phyloP scores from a whole-genome alignment of 2,888 invertebrate genomes.

The Nephrocerus scutellatus region DNA sequence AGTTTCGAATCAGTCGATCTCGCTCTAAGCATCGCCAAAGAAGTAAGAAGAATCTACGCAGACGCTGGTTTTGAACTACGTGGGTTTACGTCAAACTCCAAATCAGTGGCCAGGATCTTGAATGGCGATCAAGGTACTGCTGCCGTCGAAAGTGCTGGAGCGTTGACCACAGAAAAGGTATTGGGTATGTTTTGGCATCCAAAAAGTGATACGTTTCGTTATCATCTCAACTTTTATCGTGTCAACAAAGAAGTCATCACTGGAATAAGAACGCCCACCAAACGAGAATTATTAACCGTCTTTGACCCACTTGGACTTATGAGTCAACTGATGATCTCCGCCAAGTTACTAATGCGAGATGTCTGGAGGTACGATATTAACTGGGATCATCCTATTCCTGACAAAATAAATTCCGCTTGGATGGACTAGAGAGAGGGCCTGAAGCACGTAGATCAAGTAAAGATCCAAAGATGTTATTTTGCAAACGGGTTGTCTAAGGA shows the following conservation, averaged over 20 bases:
- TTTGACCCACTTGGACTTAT: background rate
- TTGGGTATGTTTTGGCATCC: slow-evolving; percentile 3
- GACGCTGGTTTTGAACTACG: slow-evolving; percentile 6
- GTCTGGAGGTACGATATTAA: background rate
- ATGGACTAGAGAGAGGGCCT: background rate
- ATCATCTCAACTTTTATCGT: no score
- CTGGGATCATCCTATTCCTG: slow-evolving; percentile 1
- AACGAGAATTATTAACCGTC: background rate
- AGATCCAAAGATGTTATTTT: background rate
- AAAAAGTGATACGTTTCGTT: background rate
- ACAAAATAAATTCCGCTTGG: background rate
- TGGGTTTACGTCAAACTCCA: slow-evolving; percentile 7
- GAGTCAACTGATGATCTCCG: background rate
- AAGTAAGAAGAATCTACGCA: slow-evolving; percentile 2
- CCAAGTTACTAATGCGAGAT: background rate
- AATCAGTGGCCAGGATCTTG: slow-evolving; percentile 1
- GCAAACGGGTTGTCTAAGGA: background rate
- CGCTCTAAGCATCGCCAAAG: no score
- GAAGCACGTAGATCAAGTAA: background rate
- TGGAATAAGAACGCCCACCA: no score
- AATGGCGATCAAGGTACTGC: background rate
- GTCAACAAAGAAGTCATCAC: no score
- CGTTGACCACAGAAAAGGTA: background rate
- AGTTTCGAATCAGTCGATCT: background rate
- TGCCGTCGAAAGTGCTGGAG: background rate